These are phyloP conservation scores for Nomada ferruginata DNA, from an alignment of 2,888 invertebrate species.

Conservation along the genomic window DNA sequence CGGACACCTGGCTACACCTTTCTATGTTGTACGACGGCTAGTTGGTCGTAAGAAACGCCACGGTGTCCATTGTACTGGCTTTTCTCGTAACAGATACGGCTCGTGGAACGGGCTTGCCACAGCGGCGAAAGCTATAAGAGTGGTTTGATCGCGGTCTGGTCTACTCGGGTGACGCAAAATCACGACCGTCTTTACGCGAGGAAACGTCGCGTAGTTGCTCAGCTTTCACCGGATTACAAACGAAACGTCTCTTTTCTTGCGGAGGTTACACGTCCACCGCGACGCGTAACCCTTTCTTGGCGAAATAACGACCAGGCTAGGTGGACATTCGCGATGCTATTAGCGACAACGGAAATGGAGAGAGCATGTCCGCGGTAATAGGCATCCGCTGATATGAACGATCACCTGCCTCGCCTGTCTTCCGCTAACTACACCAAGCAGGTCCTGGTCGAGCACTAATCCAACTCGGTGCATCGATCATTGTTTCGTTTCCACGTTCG, in stretches of 20 bases:
- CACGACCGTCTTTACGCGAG: slow-evolving; percentile 15
- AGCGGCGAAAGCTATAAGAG: neutral
- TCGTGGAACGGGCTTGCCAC: slow-evolving; percentile 17
- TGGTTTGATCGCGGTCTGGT: neutral
- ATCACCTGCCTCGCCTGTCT: slow-evolving; percentile 6
- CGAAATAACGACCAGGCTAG: neutral
- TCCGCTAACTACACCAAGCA: neutral
- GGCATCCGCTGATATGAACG: slow-evolving; percentile 21
- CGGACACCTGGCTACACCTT: slow-evolving; percentile 14
- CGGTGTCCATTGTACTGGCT: neutral
- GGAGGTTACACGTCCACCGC: neutral
- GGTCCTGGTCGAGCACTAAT: slow-evolving; percentile 4
- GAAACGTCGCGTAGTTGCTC: neutral
- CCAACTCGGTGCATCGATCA: slow-evolving; percentile 24
- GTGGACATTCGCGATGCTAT: slow-evolving; percentile 22
- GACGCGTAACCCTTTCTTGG: neutral
- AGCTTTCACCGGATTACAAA: slow-evolving; percentile 40
- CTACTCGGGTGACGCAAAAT: slow-evolving; percentile 30
- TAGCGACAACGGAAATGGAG: slow-evolving; percentile 26
- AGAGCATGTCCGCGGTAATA: slow-evolving; percentile 35
- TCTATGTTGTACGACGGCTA: neutral
- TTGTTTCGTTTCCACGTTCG: neutral
- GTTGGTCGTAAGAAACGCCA: slow-evolving; percentile 19
- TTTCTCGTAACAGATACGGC: slow-evolving; percentile 1
- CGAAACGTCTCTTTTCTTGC: neutral